A percentile compares a stretch with the other conserved stretches of the same genome.
These are phyloP conservation scores for Blastomussa wellsi DNA, from an alignment of 92 coral and sea anemone genomes.

Conservation along the genomic window DNA sequence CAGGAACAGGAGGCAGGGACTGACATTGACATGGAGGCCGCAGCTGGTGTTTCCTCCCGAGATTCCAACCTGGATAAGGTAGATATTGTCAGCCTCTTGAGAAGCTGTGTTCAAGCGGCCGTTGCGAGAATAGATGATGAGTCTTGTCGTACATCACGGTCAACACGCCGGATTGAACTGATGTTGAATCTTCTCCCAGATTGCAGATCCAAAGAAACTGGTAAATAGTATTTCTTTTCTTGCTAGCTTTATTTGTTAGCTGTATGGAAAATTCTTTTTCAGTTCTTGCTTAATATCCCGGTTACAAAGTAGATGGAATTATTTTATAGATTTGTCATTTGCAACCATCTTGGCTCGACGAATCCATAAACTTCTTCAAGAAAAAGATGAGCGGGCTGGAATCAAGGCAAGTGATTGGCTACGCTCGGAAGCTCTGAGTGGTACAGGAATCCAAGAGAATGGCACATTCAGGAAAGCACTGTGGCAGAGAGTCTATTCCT, in stretches of 20 bases:
- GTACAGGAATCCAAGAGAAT: slow-evolving; percentile 73
- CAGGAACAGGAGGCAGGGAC: slow-evolving; percentile 9
- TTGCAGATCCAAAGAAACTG: slow-evolving; percentile 42
- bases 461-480: slow-evolving; percentile 91
- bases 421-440: slow-evolving; percentile 72
- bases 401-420: slow-evolving; percentile 70
- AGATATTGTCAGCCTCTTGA: slow-evolving; percentile 62
- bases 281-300: not conserved
- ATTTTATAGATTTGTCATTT: slow-evolving; percentile 24
- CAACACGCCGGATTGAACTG: slow-evolving; percentile 81
- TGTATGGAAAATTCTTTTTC: not conserved
- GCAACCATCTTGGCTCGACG: slow-evolving; percentile 62
- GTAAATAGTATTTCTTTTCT: not conserved
- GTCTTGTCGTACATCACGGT: slow-evolving; percentile 54
- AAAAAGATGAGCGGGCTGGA: slow-evolving; percentile 67
- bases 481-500: slow-evolving; percentile 80
- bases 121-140: slow-evolving; percentile 81
- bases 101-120: slow-evolving; percentile 83
- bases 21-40: slow-evolving; percentile 23
- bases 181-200: slow-evolving; percentile 73
- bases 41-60: not conserved
- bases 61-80: slow-evolving; percentile 27
- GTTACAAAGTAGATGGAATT: not conserved
- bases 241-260: not conserved
- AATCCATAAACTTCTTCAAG: slow-evolving; percentile 64